Base-by-base conservation (phyloP, 2,888 invertebrate species). In the Rotaria sp. region DNA sequence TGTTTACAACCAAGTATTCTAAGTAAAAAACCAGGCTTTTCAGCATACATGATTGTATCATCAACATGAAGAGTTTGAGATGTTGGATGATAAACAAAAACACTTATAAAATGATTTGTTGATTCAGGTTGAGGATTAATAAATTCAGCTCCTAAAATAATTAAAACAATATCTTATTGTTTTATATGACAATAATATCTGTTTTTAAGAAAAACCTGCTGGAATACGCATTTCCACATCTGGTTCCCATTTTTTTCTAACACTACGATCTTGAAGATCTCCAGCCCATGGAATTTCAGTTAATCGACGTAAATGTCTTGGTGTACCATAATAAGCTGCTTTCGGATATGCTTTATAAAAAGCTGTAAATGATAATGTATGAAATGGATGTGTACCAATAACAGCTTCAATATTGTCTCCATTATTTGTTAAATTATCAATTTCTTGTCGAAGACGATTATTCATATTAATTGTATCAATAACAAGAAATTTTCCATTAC, bases 371-470 rank as follows among this genome's bases (percentile, higher is more conserved):
- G 59, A 26, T 59, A 59, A 30, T n/a, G 59, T 59, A 59, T 59
- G 59, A 59, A 59, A 59, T 59, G 59, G 59, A 59, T 59, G 59
- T 59, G n/a, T n/a, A 59, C 59, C 59, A 8, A 59, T 59, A 59
- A 59, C 59, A n/a, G 59, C 59, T 59, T 59, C 59, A 59, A 59
- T 59, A 1, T 30, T 26, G 10, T 59, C n/a, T 59, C 59, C 59
- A 59, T 59, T 59, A 26, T n/a, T 30, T 59, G 59, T 59, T 59
- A 59, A n/a, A 59, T 59, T 26, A 59, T 59, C 30, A 11, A 59
- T 59, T 59, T 59, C 59, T n/a, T 26, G n/a, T n/a, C 59, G 59
- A 59, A 59, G 59, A n/a, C 59, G 59, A 21, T 26, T 26, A 59
- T 26, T 59, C 26, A 59, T n/a, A n/a, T 26, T 15, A 30, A 59